Evolutionary conservation across 2,888 invertebrate genomes (phyloP).

Genomic region (Watsonalla binaria): DNA sequence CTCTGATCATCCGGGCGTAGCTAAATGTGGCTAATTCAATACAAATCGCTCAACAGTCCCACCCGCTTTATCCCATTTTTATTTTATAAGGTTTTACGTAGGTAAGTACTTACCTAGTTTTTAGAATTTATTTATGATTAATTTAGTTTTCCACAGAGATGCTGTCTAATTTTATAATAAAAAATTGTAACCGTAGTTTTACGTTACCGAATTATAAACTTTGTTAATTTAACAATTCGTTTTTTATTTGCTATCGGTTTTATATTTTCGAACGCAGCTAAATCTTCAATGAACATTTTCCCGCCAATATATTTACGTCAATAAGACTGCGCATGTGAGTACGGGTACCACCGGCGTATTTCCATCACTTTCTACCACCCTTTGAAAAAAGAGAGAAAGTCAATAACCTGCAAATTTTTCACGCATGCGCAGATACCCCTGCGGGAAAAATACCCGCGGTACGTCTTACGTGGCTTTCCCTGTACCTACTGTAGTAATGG

Average conservation of each 20-base stretch:
- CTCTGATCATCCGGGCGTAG: constrained; percentile 22
- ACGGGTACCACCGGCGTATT: constrained; percentile 31
- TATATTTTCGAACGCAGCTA: too few species aligned
- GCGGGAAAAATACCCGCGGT: constrained; percentile 13
- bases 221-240: too few species aligned
- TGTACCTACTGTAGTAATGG: constrained; percentile 11
- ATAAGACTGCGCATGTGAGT: constrained; percentile 73
- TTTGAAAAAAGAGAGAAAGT: constrained; percentile 35
- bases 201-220: too few species aligned
- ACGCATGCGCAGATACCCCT: constrained; percentile 57
- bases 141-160: too few species aligned
- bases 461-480: constrained; percentile 8
- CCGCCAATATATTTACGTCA: constrained; percentile 66
- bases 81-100: too few species aligned
- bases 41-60: constrained; percentile 5
- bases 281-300: constrained; percentile 20
- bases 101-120: too few species aligned
- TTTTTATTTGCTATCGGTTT: too few species aligned
- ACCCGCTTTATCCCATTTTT: too few species aligned
- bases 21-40: constrained; percentile 22
- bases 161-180: too few species aligned
- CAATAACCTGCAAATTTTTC: constrained; percentile 49
- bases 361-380: constrained; percentile 35
- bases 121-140: too few species aligned
- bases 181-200: too few species aligned